These are phyloP conservation scores for Eupithecia subumbrata DNA, from an alignment of 2,888 invertebrate genomes.

Conservation along the genomic window DNA sequence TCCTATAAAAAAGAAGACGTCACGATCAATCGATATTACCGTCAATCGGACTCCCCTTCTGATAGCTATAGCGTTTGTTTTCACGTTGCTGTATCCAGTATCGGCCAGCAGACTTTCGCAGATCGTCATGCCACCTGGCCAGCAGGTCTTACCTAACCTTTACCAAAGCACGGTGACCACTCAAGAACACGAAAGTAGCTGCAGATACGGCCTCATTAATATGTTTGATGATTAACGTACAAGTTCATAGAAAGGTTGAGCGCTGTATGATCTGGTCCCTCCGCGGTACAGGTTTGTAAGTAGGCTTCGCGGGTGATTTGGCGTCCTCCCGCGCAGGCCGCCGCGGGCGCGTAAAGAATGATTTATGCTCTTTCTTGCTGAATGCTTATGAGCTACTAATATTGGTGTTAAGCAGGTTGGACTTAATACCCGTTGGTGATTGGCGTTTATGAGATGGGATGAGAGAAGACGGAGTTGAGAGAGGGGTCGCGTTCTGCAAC, in stretches of 20 bases:
- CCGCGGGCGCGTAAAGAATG: constrained; percentile 20
- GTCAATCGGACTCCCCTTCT: too few relatives aligned
- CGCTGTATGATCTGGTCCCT: constrained; percentile 9
- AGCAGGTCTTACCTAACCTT: neutral
- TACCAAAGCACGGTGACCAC: neutral
- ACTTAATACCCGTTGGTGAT: neutral
- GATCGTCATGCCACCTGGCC: neutral
- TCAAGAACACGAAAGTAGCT: neutral
- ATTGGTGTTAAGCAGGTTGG: neutral
- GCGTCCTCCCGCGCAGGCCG: constrained; percentile 35
- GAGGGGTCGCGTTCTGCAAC: neutral
- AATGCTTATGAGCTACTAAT: constrained; percentile 13
- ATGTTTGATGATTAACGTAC: too few relatives aligned
- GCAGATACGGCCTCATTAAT: neutral
- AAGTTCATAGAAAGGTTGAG: neutral
- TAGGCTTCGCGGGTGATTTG: constrained; percentile 39
- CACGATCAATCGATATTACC: too few relatives aligned
- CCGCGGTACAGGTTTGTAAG: constrained; percentile 17
- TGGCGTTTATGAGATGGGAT: neutral
- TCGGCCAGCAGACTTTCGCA: neutral
- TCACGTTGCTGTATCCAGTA: too few relatives aligned
- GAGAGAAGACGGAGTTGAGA: neutral
- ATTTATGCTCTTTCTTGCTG: constrained; percentile 18
- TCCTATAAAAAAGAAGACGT: too few relatives aligned
- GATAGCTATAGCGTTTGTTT: too few relatives aligned